These are phyloP conservation scores for Sycophila sp. DNA, from an alignment of 1,140 invertebrate genomes.

Conservation along the genomic window DNA sequence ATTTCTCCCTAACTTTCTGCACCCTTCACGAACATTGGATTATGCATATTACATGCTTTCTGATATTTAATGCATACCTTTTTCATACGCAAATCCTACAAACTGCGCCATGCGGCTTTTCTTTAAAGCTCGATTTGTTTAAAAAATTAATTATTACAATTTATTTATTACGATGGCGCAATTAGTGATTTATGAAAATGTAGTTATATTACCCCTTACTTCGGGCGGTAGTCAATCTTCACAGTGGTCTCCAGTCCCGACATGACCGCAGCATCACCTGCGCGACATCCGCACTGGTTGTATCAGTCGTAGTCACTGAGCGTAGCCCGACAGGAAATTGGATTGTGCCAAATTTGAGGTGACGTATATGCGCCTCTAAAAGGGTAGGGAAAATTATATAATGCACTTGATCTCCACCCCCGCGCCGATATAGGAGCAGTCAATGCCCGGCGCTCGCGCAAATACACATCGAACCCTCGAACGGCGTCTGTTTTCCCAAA, in stretches of 20 bases:
- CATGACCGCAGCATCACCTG: not conserved
- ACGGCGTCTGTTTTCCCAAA: not conserved
- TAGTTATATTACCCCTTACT: slow-evolving; percentile 37
- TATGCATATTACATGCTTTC: too few relatives aligned
- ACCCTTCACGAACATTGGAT: too few relatives aligned
- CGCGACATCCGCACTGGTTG: not conserved
- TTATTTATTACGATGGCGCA: too few relatives aligned
- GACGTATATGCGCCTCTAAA: not conserved
- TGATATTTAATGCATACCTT: too few relatives aligned
- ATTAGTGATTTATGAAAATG: too few relatives aligned
- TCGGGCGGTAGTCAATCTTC: not conserved
- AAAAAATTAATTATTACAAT: too few relatives aligned
- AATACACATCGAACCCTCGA: not conserved
- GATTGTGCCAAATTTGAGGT: slow-evolving; percentile 23
- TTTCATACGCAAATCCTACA: too few relatives aligned
- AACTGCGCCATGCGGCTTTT: too few relatives aligned
- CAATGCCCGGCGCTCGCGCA: not conserved
- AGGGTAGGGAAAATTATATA: slow-evolving; percentile 21
- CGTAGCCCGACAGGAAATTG: slow-evolving; percentile 12
- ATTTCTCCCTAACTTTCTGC: too few relatives aligned
- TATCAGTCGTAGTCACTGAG: not conserved
- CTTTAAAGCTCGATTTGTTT: too few relatives aligned
- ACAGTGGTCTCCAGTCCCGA: not conserved
- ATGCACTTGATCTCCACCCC: not conserved
- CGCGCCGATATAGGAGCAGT: not conserved